phyloP scores from a whole-genome alignment of 2,113 vertebrate species.

The Tachuris rubrigastra region DNA sequence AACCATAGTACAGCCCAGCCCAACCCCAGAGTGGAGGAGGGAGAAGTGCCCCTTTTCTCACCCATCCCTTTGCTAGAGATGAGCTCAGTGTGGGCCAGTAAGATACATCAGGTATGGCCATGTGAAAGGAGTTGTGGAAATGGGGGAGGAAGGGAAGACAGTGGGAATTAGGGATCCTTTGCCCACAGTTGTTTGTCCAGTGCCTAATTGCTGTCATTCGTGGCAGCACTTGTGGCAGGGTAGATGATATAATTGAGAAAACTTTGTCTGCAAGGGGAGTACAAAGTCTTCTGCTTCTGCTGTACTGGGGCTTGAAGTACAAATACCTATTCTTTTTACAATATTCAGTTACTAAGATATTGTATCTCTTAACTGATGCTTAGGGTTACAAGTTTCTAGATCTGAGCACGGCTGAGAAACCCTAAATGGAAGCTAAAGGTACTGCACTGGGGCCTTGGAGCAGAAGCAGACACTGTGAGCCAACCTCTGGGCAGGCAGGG shows the following conservation, averaged over 20 bases:
- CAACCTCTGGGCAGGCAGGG: neutral
- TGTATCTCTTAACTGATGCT: neutral
- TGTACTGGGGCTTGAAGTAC: neutral
- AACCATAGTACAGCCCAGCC: neutral
- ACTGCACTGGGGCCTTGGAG: neutral
- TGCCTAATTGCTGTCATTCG: neutral
- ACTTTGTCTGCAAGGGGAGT: neutral
- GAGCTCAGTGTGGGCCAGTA: neutral
- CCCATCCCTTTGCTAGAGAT: neutral
- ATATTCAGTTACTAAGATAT: accelerated
- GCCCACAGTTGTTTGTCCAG: neutral
- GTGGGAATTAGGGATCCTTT: neutral
- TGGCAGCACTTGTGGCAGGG: neutral
- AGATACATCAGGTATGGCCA: neutral
- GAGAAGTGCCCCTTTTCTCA: neutral
- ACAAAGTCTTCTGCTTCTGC: neutral
- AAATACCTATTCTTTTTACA: neutral
- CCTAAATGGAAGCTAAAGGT: neutral
- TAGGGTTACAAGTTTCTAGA: neutral
- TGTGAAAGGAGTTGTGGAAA: neutral
- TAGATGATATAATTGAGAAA: neutral
- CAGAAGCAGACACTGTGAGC: neutral
- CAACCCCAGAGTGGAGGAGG: neutral
- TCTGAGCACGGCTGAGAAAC: neutral
- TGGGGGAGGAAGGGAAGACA: neutral